These are phyloP conservation scores for Listrodromus nycthemerus DNA, from an alignment of 2,888 invertebrate genomes.

Conservation along the genomic window DNA sequence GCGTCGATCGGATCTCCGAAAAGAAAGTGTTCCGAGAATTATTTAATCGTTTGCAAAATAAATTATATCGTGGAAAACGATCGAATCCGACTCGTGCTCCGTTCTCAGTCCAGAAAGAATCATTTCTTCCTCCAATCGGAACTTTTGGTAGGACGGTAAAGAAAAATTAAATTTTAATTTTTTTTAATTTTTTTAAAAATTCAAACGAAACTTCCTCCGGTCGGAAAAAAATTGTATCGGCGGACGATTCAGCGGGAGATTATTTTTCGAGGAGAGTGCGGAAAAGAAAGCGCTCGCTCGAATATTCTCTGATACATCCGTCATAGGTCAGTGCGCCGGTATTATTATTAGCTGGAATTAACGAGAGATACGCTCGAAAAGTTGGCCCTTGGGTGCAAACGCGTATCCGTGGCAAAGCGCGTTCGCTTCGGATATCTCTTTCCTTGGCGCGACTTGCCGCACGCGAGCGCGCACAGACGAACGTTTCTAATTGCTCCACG, in stretches of 20 bases:
- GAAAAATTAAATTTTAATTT: too few species aligned
- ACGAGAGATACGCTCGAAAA: constrained; percentile 75
- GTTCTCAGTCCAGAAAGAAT: too few species aligned
- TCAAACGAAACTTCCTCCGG: too few species aligned
- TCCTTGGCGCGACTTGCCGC: constrained; percentile 75
- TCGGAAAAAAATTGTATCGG: neutral
- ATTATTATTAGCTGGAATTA: constrained; percentile 79
- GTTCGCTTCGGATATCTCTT: constrained; percentile 78
- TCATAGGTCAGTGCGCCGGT: constrained; percentile 16
- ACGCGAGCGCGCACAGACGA: constrained; percentile 29
- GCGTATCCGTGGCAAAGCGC: constrained; percentile 78
- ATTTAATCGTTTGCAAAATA: too few species aligned
- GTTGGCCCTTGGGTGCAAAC: constrained; percentile 51
- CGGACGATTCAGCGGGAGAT: neutral
- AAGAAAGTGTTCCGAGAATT: too few species aligned
- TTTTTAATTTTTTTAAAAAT: too few species aligned
- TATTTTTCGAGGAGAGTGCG: neutral
- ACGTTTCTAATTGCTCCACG: constrained; percentile 56
- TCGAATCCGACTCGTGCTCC: too few species aligned
- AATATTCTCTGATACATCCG: neutral
- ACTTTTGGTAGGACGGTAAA: too few species aligned
- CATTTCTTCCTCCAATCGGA: too few species aligned
- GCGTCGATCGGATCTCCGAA: too few species aligned
- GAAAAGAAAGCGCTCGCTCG: neutral
- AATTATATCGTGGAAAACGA: too few species aligned